phyloP scores from a whole-genome alignment of 2,797 vertebrate genomes.

The Thaleichthys pacificus region DNA sequence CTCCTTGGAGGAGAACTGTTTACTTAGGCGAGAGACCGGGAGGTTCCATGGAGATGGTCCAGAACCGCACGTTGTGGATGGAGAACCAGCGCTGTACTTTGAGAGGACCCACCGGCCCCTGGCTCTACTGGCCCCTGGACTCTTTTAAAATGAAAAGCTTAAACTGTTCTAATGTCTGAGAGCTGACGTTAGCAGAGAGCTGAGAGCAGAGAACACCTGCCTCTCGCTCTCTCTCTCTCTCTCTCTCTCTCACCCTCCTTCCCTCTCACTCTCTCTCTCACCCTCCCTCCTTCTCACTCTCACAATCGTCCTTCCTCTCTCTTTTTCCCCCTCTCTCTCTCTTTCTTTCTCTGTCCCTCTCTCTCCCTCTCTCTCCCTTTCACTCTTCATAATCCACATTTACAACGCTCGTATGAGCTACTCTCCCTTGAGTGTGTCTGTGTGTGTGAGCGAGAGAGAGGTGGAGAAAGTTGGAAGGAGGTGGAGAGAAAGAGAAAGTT shows the following conservation, averaged over 20 bases:
- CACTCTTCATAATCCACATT: conserved; percentile 10
- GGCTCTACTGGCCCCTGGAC: conserved; percentile 48
- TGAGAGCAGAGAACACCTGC: conserved; percentile 56
- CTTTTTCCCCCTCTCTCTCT: too few relatives aligned
- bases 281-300: too few relatives aligned
- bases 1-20: conserved; percentile 36
- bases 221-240: conserved; percentile 31
- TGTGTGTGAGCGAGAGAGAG: background rate
- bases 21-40: conserved; percentile 51
- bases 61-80: conserved; percentile 35
- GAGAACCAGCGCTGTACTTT: conserved; percentile 42
- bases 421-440: conserved; percentile 8
- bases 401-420: conserved; percentile 48
- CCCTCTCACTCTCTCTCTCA: too few relatives aligned
- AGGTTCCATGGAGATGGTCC: conserved; percentile 55
- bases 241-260: too few relatives aligned
- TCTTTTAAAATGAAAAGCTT: conserved; percentile 60
- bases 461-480: conserved; percentile 5
- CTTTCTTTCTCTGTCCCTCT: too few relatives aligned
- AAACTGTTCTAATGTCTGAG: conserved; percentile 31
- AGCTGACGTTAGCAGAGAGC: conserved; percentile 45
- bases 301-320: too few relatives aligned
- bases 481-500: conserved; percentile 21
- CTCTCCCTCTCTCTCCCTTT: too few relatives aligned
- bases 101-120: conserved; percentile 32